Conservation (phyloP, 2,888 invertebrate species). For the Bugulina stolonifera region DNA sequence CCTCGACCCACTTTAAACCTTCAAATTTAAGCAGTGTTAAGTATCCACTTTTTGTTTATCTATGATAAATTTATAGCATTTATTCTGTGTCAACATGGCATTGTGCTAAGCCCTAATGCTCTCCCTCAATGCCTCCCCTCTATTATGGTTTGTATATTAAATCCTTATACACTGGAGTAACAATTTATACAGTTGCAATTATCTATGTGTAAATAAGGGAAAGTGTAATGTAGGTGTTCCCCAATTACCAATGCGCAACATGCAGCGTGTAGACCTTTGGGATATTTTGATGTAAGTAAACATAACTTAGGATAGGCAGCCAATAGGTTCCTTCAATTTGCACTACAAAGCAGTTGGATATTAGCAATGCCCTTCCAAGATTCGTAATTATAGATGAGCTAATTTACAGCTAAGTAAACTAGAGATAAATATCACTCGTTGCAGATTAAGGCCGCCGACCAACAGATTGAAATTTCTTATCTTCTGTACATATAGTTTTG, state of each 20-base stretch:
- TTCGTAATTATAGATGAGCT: no score
- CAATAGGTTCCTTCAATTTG: no score
- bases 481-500: no score
- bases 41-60: conserved; percentile 20
- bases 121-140: no score
- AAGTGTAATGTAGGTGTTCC: neutral
- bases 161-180: neutral
- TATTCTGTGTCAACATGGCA: conserved; percentile 20
- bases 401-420: neutral
- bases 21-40: neutral
- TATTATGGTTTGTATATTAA: neutral
- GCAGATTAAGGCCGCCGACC: no score
- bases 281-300: no score
- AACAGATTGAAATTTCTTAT: no score
- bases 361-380: no score
- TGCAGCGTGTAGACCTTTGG: neutral
- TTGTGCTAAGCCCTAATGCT: no score
- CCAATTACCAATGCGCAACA: neutral
- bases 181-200: neutral
- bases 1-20: no score
- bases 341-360: no score
- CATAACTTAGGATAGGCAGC: no score
- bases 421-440: neutral
- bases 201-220: neutral
- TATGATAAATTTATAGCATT: conserved; percentile 14